Conservation (phyloP, 2,113 vertebrate species). For the Apaloderma vittatum region DNA sequence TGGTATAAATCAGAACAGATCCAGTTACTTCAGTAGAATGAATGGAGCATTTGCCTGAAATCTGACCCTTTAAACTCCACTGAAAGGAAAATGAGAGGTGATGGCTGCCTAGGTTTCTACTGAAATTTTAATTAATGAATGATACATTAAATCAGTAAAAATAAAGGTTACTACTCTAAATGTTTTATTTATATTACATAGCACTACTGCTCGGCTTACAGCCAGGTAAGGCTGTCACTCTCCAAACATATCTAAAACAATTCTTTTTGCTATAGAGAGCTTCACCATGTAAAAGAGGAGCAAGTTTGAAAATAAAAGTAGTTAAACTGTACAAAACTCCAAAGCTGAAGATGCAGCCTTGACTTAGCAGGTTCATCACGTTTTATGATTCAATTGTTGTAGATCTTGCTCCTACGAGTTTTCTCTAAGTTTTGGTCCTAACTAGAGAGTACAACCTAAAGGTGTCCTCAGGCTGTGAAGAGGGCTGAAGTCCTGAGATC, state of each 20-base stretch:
- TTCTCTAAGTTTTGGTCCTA: neutral
- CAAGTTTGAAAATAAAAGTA: neutral
- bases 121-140: neutral
- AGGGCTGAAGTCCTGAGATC: neutral
- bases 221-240: rapidly evolving
- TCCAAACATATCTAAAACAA: neutral
- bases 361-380: neutral
- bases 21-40: neutral
- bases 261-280: neutral
- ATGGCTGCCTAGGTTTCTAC: neutral
- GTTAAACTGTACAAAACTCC: neutral
- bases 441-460: neutral
- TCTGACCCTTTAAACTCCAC: neutral
- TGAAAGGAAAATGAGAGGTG: neutral
- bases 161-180: neutral
- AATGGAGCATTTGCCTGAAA: neutral
- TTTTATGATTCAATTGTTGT: neutral
- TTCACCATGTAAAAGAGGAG: neutral
- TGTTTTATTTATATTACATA: neutral
- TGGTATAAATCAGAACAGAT: neutral
- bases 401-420: neutral
- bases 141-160: neutral
- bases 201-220: neutral
- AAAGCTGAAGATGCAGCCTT: neutral
- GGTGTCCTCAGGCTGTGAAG: neutral